Evolutionary conservation across 2,113 vertebrate species (phyloP), one percentile per base, ranked within the genome.

Genomic region (Uropsilus gracilis): DNA sequence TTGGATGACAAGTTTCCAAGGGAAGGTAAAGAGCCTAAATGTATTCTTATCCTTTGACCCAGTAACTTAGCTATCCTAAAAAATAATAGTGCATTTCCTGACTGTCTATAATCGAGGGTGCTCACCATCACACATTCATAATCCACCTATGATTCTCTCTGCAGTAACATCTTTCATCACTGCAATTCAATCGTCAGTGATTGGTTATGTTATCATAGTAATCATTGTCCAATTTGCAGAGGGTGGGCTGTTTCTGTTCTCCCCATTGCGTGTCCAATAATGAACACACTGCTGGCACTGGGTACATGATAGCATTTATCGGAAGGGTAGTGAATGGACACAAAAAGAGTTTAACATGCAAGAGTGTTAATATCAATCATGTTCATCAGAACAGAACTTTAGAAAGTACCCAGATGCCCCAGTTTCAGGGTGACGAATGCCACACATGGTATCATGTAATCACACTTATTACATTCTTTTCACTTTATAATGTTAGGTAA

Each of bases 201-300:
- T 61, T 39, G 12, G 18, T 61, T 44, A 34, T 30, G 16, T 42
- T 59, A 30, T 44, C 28, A 32, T 42, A 42, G 39, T 63, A 32
- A 39, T 59, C 53, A 80, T 26, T 28, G 59, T 42, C 30, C 9
- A 61, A 42, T 20, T 55, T 24, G 18, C 32, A 16, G 32, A 66
- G n/a, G n/a, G n/a, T 14, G 13, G 32, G 64, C 64, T 34, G 32
- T 10, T 68, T n/a, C 63, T 69, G 50, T 55, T 55, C 6, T 34
- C 17, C 6, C 34, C 8, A 0, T 39, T 39, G 37, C 28, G 12
- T 2, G 16, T 6, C 20, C n/a, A 3, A 4, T 26, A 11, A 78
- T 16, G 4, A 32, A 5, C 30, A n/a, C 5, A 6, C 22, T 34
- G 44, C 46, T 34, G 37, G 32, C 42, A 37, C 3, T 16, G 30